Base-by-base conservation (phyloP, 1,140 invertebrate species). In the Heliconius himera region DNA sequence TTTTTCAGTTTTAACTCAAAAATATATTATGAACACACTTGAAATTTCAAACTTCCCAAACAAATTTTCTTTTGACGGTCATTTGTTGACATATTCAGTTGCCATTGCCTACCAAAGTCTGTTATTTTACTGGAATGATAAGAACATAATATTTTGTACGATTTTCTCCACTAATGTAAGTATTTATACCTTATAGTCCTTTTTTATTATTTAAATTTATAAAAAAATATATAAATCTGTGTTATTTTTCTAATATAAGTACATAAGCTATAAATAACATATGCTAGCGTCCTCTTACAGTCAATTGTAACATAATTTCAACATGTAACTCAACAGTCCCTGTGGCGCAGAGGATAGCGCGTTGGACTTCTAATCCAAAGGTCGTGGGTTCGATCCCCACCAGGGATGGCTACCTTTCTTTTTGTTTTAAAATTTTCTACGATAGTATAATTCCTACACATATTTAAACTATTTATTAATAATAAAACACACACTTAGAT, bases 321-420 rank as follows among this genome's bases (percentile, higher is more conserved):
- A 26, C 29, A 18, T 3, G 1, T 18, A 3, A 5, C 0, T 26
- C 51, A 85, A 60, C 84, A 82, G 89, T 96, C 95, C 95, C 89
- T 91, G 89, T 91, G 89, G 89, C 89, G 89, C 89, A 91, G 88
- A 91, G 89, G 89, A 91, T 91, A 91, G 89, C 89, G 89, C 89
- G 89, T 91, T 91, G 89, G 89, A 91, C 85, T 87, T 87, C 85
- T 87, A 87, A 87, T 87, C 85, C 85, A 87, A 87, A 87, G 85
- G 85, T 87, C 95, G 95, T 95, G 95, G 95, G 95, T 96, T 96
- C 95, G 95, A 96, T 95, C 95, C 95, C 95, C 95, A 95, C 95
- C 95, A 95, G 95, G 95, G 95, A 95, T 95, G 94, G 75, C 38
- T 72, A 8, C 73, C 26, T 33, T 73, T 74, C n/a, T 84, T 83